phyloP scores from a whole-genome alignment of 1,140 invertebrate genomes.

The Psix sp. region DNA sequence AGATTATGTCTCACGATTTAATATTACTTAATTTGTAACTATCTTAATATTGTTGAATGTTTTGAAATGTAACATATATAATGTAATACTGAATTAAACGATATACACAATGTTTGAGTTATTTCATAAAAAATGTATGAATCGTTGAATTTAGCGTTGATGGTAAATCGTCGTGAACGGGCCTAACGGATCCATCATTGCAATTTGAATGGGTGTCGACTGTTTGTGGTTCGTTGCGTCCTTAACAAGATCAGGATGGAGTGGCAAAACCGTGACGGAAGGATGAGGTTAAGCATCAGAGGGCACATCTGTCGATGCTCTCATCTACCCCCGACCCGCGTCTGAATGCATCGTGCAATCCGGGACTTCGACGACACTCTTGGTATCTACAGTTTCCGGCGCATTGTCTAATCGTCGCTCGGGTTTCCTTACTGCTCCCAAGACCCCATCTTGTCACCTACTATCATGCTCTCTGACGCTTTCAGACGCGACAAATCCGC shows the following conservation, averaged over 20 bases:
- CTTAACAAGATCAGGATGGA: constrained; percentile 75
- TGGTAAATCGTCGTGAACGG: constrained; percentile 51
- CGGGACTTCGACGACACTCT: constrained; percentile 54
- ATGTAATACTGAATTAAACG: no score
- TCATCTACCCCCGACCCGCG: constrained; percentile 60
- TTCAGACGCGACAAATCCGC: constrained; percentile 66
- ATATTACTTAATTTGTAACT: no score
- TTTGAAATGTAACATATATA: no score
- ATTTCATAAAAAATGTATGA: neutral
- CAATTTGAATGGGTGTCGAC: constrained; percentile 73
- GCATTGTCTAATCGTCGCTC: constrained; percentile 72
- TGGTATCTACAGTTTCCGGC: constrained; percentile 63
- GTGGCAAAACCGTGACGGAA: constrained; percentile 54
- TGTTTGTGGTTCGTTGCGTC: constrained; percentile 74
- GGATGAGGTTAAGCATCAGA: constrained; percentile 62
- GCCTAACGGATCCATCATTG: constrained; percentile 69
- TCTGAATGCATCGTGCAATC: constrained; percentile 40
- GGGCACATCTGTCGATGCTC: constrained; percentile 73
- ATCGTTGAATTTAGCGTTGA: constrained; percentile 23
- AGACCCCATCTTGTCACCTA: constrained; percentile 55
- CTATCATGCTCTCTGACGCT: constrained; percentile 54
- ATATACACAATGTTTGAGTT: neutral
- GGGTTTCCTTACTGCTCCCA: constrained; percentile 52
- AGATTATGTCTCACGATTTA: no score
- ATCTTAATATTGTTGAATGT: no score